Conservation (phyloP, 2,888 invertebrate genomes). For the Drosophila algonquin region DNA sequence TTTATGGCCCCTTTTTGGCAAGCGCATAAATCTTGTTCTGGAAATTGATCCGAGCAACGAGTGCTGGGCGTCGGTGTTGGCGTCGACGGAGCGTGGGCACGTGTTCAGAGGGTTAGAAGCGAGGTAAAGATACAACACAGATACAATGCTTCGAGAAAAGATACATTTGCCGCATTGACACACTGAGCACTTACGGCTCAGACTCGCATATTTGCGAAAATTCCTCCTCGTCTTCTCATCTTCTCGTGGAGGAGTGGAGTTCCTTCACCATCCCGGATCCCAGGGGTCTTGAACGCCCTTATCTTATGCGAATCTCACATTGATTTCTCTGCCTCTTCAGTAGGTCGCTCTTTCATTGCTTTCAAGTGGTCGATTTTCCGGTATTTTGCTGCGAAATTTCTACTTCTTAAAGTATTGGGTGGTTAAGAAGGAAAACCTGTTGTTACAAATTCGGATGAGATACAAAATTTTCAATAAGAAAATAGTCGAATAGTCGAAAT, state of each 20-base stretch:
- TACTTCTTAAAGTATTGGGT: slow-evolving; percentile 22
- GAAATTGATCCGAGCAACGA: slow-evolving; percentile 67
- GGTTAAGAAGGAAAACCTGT: slow-evolving; percentile 14
- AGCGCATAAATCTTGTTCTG: slow-evolving; percentile 67
- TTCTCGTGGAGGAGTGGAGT: slow-evolving; percentile 29
- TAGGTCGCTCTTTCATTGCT: slow-evolving; percentile 19
- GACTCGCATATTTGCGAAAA: slow-evolving; percentile 28
- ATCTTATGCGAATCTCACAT: slow-evolving; percentile 44
- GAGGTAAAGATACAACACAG: slow-evolving; percentile 13
- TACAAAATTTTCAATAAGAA: neutral
- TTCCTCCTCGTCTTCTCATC: slow-evolving; percentile 11
- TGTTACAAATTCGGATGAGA: slow-evolving; percentile 2
- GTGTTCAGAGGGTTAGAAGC: slow-evolving; percentile 15
- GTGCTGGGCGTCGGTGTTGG: slow-evolving; percentile 11
- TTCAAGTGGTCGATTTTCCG: slow-evolving; percentile 36
- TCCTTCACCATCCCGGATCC: slow-evolving; percentile 3
- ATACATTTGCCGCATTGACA: slow-evolving; percentile 47
- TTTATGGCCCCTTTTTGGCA: slow-evolving; percentile 68
- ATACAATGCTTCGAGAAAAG: neutral
- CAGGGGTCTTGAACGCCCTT: slow-evolving; percentile 31
- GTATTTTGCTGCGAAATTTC: slow-evolving; percentile 13
- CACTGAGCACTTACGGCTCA: slow-evolving; percentile 34
- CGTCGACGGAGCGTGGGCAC: slow-evolving; percentile 15
- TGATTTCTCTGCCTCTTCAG: slow-evolving; percentile 35
- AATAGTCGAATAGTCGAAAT: no score